Conservation (phyloP, 2,888 invertebrate species). For the Cerceris rybyensis region DNA sequence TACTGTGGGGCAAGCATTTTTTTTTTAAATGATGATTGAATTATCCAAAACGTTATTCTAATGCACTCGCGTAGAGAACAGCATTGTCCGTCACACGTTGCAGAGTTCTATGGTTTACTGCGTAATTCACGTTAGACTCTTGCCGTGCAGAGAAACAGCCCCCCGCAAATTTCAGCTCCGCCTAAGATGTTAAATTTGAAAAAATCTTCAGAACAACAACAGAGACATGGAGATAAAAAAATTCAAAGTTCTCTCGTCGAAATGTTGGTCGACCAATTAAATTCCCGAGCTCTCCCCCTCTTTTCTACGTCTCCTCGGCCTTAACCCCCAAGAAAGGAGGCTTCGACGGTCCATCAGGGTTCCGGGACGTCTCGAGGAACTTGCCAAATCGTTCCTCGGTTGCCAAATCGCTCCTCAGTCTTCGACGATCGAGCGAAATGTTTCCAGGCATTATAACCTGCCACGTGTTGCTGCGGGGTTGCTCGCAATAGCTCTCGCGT, state of each 20-base stretch:
- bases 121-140: too few relatives aligned
- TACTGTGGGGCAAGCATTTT: too few relatives aligned
- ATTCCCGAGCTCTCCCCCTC: constrained; percentile 28
- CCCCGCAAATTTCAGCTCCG: too few relatives aligned
- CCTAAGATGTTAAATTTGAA: too few relatives aligned
- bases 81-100: too few relatives aligned
- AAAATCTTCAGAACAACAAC: too few relatives aligned
- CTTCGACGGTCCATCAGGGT: constrained; percentile 31
- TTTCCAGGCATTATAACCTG: constrained; percentile 66
- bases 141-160: too few relatives aligned
- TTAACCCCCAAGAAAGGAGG: constrained; percentile 25
- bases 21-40: too few relatives aligned
- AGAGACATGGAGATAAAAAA: too few relatives aligned
- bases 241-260: background rate
- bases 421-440: constrained; percentile 15
- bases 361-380: constrained; percentile 48
- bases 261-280: constrained; percentile 43
- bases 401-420: constrained; percentile 44
- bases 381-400: constrained; percentile 57
- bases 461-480: constrained; percentile 73
- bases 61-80: too few relatives aligned
- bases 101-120: too few relatives aligned
- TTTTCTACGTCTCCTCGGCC: constrained; percentile 32
- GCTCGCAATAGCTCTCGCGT: constrained; percentile 43
- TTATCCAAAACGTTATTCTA: too few relatives aligned